Base-by-base conservation (phyloP, 2,888 invertebrate genomes). In the Diaperis boleti region DNA sequence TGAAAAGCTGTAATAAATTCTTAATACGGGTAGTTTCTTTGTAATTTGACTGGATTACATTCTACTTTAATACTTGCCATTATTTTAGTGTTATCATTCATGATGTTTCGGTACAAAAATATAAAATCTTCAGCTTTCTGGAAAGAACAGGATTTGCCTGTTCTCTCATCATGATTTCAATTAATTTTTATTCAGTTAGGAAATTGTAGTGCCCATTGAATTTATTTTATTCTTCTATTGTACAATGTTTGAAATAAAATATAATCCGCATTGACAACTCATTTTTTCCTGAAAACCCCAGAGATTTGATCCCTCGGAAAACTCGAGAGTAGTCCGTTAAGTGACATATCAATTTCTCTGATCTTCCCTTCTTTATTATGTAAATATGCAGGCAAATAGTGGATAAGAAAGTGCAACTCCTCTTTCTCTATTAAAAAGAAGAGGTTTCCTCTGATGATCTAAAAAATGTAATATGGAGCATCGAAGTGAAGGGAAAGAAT, bases 301-400 rank as follows among this genome's bases (percentile, higher is more conserved):
- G 63, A 59, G 63, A 52, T 59, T 63, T 49, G 17, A 42, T 52
- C 64, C 59, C 59, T 55, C 35, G 17, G 37, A 59, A 55, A 35
- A 49, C 60, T 55, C 14, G 15, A 15, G 44, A 54, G 45, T 35
- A 29, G 55, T 64, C 55, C 64, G 64, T 60, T 49, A 64, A 64
- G 45, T 60, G 63, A 50, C 59, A 44, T 55, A 64, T 64, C 64
- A 64, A 60, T 60, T 60, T 55, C 55, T 59, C 22, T 37, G 42
- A 57, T 62, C 57, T 52, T 57, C 35, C 56, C 62, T 56, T 54
- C 45, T 59, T 59, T 63, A 63, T 63, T 63, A 59, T 63, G 59
- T 54, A 63, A 63, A 63, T 63, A 62, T 52, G 50, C 26, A 41
- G 50, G 8, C 35, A 62, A 50, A 57, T 50, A 44, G 44, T 35